phyloP scores from a whole-genome alignment of 2,797 vertebrate genomes.

The Hipposideros larvatus region DNA sequence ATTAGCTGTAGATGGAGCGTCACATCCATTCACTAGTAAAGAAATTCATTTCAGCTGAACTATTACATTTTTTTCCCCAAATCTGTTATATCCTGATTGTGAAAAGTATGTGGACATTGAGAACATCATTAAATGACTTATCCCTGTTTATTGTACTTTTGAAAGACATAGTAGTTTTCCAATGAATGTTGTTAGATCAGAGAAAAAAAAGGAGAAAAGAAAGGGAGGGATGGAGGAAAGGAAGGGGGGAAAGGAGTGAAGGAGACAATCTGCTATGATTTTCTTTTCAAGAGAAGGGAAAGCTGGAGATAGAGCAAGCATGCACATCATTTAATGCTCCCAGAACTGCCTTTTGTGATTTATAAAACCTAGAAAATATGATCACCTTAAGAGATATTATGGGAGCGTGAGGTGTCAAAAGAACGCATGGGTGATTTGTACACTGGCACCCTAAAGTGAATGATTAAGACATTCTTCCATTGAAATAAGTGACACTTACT shows the following conservation, averaged over 20 bases:
- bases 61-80: background rate
- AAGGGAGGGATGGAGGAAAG: too few relatives aligned
- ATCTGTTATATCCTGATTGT: background rate
- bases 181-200: background rate
- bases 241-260: fast-evolving
- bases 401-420: background rate
- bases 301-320: background rate
- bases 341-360: background rate
- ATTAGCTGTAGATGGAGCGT: background rate
- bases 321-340: background rate
- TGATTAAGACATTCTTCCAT: background rate
- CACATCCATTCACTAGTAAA: background rate
- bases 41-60: background rate
- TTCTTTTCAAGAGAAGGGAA: background rate
- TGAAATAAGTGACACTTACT: background rate
- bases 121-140: background rate
- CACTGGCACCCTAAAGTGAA: background rate
- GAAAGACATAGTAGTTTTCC: background rate
- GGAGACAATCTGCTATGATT: background rate
- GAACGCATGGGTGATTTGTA: background rate
- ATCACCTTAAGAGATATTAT: background rate
- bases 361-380: background rate
- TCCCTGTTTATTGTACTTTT: background rate
- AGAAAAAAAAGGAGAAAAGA: background rate
- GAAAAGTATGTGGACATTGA: background rate